These are phyloP conservation scores for Sander lucioperca DNA, from an alignment of 2,113 vertebrate species.

Conservation along the genomic window DNA sequence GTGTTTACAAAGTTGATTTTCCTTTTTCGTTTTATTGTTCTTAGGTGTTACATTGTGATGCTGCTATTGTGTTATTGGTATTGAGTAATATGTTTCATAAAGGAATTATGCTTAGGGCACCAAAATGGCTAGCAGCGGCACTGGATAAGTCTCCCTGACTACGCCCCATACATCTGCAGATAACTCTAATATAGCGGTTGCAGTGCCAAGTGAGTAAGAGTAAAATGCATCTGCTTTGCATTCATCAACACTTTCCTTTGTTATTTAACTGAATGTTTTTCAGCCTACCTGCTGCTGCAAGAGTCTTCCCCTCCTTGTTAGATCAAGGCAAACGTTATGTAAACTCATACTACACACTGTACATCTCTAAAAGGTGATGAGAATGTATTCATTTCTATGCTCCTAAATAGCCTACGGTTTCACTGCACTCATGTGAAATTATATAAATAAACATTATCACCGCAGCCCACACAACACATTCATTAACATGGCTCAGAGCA, in stretches of 20 bases:
- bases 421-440: slow-evolving; percentile 4
- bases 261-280: background rate
- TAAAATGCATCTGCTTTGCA: slow-evolving; percentile 25
- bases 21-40: too few species aligned
- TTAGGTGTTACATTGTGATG: too few species aligned
- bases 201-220: background rate
- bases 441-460: slow-evolving; percentile 35
- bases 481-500: slow-evolving; percentile 55
- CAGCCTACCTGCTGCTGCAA: background rate
- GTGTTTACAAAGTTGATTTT: too few species aligned
- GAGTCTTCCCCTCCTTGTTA: slow-evolving; percentile 3
- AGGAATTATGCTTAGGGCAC: too few species aligned
- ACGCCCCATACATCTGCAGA: background rate
- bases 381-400: slow-evolving; percentile 1
- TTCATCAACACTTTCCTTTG: background rate
- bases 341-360: background rate
- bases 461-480: slow-evolving; percentile 27
- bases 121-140: too few species aligned
- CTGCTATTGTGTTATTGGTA: too few species aligned
- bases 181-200: background rate
- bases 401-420: background rate
- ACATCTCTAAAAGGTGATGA: background rate
- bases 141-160: background rate
- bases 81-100: too few species aligned
- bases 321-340: background rate